Base-by-base conservation (phyloP, 1,140 invertebrate species). In the Drosophila kohkoa region DNA sequence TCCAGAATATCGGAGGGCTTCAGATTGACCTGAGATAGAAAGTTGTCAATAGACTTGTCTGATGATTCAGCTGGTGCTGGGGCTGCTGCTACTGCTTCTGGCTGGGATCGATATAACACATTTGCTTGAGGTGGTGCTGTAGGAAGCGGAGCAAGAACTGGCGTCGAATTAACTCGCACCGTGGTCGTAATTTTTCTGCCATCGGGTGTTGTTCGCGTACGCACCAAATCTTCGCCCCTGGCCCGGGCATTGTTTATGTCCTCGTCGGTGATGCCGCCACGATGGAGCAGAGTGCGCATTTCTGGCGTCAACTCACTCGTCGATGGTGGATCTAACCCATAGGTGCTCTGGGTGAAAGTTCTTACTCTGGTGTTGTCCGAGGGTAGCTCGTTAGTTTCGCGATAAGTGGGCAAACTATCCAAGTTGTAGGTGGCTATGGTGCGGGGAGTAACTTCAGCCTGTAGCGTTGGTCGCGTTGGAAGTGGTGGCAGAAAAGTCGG, bases 41-140 rank as follows among this genome's bases (percentile, higher is more conserved):
- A 92, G 5, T 77, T 62, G 0, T 89, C 87, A 35, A 92, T 92
- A 1, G 58, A 5, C 4, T 16, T 70, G 10, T 76, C 81, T 8
- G 8, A 4, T 6, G 28, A 6, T 13, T 30, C 49, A 35, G 5
- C 2, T 20, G 7, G 38, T 3, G 38, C 8, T 20, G 15, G 1
- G 1, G 7, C 15, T 8, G 5, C 13, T n/a, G n/a, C n/a, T n/a
- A n/a, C n/a, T 8, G 5, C 13, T 5, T 3, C 3, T 6, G 51
- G 11, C 20, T 30, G 20, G 10, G 8, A 7, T 59, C 15, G 28
- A 16, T 4, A 48, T 7, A 10, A 1, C 13, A 45, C 43, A 45
- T 11, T n/a, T 48, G 49, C 1, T 11, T 3, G 20, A 5, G 49
- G 20, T 30, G 10, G 49, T 4, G 49, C 5, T 32, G 20, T 2